Conservation (phyloP, 2,113 vertebrate genomes). For the Saguinus midas region DNA sequence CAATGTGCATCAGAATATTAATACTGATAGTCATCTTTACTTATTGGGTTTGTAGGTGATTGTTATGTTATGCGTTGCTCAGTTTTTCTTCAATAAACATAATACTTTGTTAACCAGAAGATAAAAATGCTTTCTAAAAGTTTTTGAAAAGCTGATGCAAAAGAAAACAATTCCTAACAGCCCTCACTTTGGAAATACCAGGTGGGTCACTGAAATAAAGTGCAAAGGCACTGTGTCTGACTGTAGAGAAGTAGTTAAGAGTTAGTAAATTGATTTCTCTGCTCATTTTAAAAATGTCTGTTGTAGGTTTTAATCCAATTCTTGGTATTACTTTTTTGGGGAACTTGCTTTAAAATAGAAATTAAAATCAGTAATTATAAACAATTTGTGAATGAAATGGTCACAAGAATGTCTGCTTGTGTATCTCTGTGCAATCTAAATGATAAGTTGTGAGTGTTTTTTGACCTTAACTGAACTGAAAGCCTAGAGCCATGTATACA, state of each 20-base stretch:
- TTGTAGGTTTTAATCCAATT: not conserved
- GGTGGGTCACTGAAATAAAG: conserved; percentile 1
- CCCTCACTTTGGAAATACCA: not conserved
- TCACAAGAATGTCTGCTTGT: not conserved
- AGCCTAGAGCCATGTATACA: not conserved
- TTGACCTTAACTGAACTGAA: conserved; percentile 23
- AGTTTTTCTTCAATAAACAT: conserved; percentile 13
- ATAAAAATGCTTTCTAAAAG: not conserved
- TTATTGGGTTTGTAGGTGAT: not conserved
- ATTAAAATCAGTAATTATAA: not conserved
- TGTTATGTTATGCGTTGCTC: not conserved
- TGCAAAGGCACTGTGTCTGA: not conserved
- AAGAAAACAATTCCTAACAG: not conserved
- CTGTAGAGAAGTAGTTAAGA: not conserved
- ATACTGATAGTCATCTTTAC: not conserved
- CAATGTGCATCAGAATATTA: not conserved
- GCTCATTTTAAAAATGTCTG: not conserved
- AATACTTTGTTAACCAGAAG: not conserved
- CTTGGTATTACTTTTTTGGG: not conserved
- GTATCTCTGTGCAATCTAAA: not conserved
- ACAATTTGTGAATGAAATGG: not conserved
- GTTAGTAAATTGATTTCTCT: not conserved
- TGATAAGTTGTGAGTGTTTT: not conserved
- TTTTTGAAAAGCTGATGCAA: not conserved
- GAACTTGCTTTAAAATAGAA: not conserved